Base-by-base conservation (phyloP, 2,113 vertebrate species). In the Suricata suricatta region DNA sequence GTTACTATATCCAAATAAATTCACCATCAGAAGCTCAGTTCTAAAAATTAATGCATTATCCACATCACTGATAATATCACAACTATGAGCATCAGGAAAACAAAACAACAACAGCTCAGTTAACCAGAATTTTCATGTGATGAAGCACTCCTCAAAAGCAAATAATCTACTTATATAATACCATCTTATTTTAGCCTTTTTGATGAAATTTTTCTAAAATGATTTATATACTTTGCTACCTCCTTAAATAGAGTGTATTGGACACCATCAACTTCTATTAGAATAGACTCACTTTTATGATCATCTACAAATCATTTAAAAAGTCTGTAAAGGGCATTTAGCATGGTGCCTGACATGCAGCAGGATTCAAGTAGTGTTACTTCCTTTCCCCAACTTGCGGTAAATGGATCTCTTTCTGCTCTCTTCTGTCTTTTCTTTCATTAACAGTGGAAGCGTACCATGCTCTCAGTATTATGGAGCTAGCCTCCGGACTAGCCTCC, bases 211-310 rank as follows among this genome's bases (percentile, higher is more conserved):
- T 82, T 87, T 74, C 41, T 76, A 88, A 47, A 88, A 64, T 50
- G 54, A 89, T 47, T 60, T 76, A 74, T 25, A 41, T 86, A 69
- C 7, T 81, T 85, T 66, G 14, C n/a, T 86, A 44, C 29, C 11
- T 44, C 87, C 92, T 96, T 79, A 57, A 63, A 86, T 13, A 88
- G 95, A 92, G 50, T 66, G 72, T 38, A 95, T 19, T 80, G 19
- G 88, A 68, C 14, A 91, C 33, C 92, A 89, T n/a, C 76, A 88
- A 90, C 50, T 79, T 93, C 52, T 44, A 9, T n/a, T 44, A 33
- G 72, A 69, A 76, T 1, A 68, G 21, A 41, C 11, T 33, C 31
- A 57, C 33, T 76, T 44, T 63, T 84, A 38, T 25, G 38, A 72
- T 38, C 23, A 94, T 35, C 57, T 68, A 87, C 35, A 81, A 82